These are phyloP conservation scores for Drosophila bunnanda DNA, from an alignment of 2,888 invertebrate genomes.

Conservation along the genomic window DNA sequence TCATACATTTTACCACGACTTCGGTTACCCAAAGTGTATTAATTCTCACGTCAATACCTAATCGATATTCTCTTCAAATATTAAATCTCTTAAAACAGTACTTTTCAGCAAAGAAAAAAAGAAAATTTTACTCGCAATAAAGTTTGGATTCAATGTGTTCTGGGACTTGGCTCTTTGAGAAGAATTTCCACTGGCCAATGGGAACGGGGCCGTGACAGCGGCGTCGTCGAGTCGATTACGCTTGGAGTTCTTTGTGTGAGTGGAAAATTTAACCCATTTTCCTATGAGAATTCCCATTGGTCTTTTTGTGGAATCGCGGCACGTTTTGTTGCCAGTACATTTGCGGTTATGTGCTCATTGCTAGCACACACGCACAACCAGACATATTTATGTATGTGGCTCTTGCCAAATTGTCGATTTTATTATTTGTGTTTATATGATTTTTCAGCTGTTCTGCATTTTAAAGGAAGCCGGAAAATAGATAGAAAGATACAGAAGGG, in stretches of 20 bases:
- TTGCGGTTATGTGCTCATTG: conserved; percentile 78
- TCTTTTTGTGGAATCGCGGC: conserved; percentile 72
- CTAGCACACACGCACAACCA: conserved; percentile 41
- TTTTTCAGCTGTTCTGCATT: conserved; percentile 82
- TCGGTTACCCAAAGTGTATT: background rate
- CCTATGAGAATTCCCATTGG: conserved; percentile 46
- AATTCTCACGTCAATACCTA: background rate
- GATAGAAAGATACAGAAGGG: background rate
- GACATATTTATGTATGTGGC: conserved; percentile 43
- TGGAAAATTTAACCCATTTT: conserved; percentile 60
- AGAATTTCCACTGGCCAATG: conserved; percentile 29
- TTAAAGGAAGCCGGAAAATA: conserved; percentile 57
- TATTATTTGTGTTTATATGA: conserved; percentile 83
- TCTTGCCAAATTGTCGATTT: conserved; percentile 82
- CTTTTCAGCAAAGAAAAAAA: background rate
- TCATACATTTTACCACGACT: too few species aligned
- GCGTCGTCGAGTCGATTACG: conserved; percentile 51
- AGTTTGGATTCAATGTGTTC: background rate
- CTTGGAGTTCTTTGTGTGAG: conserved; percentile 24
- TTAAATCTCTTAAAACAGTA: background rate
- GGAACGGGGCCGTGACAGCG: conserved; percentile 34
- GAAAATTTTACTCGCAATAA: background rate
- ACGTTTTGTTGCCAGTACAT: conserved; percentile 78
- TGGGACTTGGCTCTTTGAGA: background rate
- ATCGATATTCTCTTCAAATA: background rate